Evolutionary conservation across 2,797 vertebrate genomes (phyloP).

Genomic region (Heterohyrax brucei): DNA sequence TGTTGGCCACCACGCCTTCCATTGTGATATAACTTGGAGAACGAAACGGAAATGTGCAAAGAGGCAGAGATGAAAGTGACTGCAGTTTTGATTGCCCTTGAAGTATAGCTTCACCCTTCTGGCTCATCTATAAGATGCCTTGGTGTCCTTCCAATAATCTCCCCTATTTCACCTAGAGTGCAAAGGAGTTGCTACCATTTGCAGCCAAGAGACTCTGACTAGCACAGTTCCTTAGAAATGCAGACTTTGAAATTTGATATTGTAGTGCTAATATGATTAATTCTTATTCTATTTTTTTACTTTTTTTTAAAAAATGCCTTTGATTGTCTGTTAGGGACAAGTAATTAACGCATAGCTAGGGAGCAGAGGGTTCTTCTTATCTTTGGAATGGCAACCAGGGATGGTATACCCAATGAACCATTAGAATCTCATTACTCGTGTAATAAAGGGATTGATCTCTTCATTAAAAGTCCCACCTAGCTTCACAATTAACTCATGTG

Average conservation of each 20-base stretch:
- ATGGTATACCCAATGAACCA: constrained; percentile 87
- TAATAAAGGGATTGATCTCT: constrained; percentile 92
- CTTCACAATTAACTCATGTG: constrained; percentile 93
- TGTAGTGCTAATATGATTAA: constrained; percentile 68
- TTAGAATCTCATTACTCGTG: constrained; percentile 94
- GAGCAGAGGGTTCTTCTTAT: constrained; percentile 87
- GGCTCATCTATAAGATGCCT: neutral
- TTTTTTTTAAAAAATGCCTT: constrained; percentile 66
- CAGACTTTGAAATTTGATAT: constrained; percentile 46
- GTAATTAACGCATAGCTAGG: constrained; percentile 83
- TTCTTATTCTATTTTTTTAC: constrained; percentile 19
- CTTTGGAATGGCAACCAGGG: constrained; percentile 84
- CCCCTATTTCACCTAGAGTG: constrained; percentile 2
- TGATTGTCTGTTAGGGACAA: constrained; percentile 67
- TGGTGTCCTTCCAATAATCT: neutral
- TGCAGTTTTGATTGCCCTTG: neutral
- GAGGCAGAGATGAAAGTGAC: constrained; percentile 2
- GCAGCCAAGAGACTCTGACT: neutral
- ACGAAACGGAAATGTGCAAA: constrained; percentile 52
- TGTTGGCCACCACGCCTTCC: neutral
- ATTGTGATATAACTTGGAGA: constrained; percentile 35
- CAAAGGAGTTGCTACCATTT: constrained; percentile 53
- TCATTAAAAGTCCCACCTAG: constrained; percentile 89
- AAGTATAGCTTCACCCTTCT: neutral
- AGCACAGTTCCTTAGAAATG: neutral